These are phyloP conservation scores for Drosophila murphyi DNA, from an alignment of 1,140 invertebrate species.

Conservation along the genomic window DNA sequence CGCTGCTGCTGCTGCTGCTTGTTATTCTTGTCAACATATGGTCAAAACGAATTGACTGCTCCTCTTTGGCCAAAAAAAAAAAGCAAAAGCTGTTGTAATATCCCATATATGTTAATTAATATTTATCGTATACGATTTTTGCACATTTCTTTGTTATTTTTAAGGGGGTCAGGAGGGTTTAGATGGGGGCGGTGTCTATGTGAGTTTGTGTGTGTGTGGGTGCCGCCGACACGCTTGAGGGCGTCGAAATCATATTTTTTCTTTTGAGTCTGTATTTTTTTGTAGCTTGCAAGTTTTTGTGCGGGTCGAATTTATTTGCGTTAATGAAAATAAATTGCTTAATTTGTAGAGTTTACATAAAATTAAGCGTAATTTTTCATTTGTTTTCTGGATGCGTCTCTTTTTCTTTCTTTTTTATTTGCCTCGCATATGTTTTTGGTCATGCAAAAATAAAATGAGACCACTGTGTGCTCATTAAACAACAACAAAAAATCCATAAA, in stretches of 20 bases:
- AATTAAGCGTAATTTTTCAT: conserved; percentile 57
- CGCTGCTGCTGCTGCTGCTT: conserved; percentile 12
- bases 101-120: conserved; percentile 16
- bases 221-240: conserved; percentile 48
- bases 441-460: conserved; percentile 37
- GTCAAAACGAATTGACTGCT: conserved; percentile 8
- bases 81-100: conserved; percentile 8
- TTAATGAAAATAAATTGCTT: conserved; percentile 81
- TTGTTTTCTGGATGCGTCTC: neutral
- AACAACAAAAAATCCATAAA: conserved; percentile 23
- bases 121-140: conserved; percentile 42
- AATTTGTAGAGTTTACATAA: conserved; percentile 68
- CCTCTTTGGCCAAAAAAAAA: neutral
- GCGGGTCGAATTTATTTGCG: conserved; percentile 51
- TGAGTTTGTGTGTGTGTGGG: conserved; percentile 11
- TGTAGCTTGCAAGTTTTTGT: conserved; percentile 23
- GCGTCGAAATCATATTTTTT: conserved; percentile 48
- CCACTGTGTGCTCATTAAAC: conserved; percentile 44
- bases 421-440: conserved; percentile 8
- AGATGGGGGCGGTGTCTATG: neutral
- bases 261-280: conserved; percentile 11
- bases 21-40: conserved; percentile 48
- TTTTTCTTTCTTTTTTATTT: neutral
- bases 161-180: neutral
- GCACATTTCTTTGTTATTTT: conserved; percentile 21